phyloP scores from a whole-genome alignment of 1,140 invertebrate species.

The Oreohelix idahoensis region DNA sequence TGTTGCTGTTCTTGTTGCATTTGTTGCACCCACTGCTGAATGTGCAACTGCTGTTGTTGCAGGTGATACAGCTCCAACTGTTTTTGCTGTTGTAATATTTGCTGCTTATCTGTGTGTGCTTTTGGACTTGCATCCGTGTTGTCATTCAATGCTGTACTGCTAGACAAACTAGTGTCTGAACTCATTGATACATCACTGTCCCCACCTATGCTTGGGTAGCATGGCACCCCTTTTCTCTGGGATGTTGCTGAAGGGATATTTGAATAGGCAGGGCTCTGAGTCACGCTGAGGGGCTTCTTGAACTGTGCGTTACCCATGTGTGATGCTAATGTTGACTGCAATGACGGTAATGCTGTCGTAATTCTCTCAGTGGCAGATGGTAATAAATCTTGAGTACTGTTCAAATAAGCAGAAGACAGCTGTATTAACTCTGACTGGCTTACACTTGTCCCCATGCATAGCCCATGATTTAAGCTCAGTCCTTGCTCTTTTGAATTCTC shows the following conservation, averaged over 20 bases:
- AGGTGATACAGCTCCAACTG: not conserved
- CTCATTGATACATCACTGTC: conserved; percentile 4
- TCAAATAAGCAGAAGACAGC: not conserved
- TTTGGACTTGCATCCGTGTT: not conserved
- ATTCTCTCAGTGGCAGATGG: not conserved
- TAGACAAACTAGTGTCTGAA: not conserved
- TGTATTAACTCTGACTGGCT: not conserved
- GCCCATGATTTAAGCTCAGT: not conserved
- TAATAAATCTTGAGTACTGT: not conserved
- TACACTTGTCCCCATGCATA: not conserved
- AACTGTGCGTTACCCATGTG: not conserved
- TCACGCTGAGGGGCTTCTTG: not conserved
- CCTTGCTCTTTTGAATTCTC: not conserved
- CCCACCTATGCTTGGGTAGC: not conserved
- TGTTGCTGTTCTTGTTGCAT: not conserved
- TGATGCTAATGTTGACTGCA: not conserved
- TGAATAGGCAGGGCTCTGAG: not conserved
- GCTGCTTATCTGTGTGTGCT: not conserved
- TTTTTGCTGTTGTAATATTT: not conserved
- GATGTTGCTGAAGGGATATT: not conserved
- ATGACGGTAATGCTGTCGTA: not conserved
- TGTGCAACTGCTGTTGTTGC: not conserved
- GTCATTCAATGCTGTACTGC: not conserved
- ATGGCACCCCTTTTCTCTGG: not conserved
- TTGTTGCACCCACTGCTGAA: not conserved